phyloP scores from a whole-genome alignment of 2,113 vertebrate genomes.

The Osmerus eperlanus region DNA sequence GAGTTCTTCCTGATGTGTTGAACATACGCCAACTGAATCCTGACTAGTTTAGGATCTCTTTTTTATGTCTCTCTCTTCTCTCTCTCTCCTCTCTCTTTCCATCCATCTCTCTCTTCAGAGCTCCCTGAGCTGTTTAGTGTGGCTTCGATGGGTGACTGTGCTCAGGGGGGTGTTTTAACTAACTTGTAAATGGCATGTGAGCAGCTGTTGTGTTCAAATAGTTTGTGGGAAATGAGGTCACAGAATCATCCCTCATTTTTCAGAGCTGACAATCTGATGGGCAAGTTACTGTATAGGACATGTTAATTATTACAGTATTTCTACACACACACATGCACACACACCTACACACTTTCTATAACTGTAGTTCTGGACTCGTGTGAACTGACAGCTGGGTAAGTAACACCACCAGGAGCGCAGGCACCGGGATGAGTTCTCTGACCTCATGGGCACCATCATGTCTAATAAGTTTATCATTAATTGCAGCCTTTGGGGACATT shows the following conservation, averaged over 20 bases:
- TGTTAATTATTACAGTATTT: not conserved
- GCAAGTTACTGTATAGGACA: slow-evolving; percentile 7
- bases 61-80: slow-evolving; percentile 32
- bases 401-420: slow-evolving; percentile 56
- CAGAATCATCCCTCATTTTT: slow-evolving; percentile 48
- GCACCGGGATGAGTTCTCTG: slow-evolving; percentile 58
- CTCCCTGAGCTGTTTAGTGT: slow-evolving; percentile 45
- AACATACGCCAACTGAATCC: slow-evolving; percentile 9
- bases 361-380: slow-evolving; percentile 49
- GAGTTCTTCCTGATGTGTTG: slow-evolving; percentile 30
- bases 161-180: slow-evolving; percentile 59
- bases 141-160: slow-evolving; percentile 43
- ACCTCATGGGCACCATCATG: slow-evolving; percentile 69
- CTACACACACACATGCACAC: slow-evolving; percentile 10
- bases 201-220: slow-evolving; percentile 52
- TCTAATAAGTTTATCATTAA: slow-evolving; percentile 77
- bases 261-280: slow-evolving; percentile 41
- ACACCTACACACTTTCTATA: slow-evolving; percentile 5
- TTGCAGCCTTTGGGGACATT: slow-evolving; percentile 71
- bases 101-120: slow-evolving; percentile 22
- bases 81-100: slow-evolving; percentile 30
- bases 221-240: slow-evolving; percentile 56
- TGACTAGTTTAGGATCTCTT: slow-evolving; percentile 4
- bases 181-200: slow-evolving; percentile 57
- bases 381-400: slow-evolving; percentile 64